Conservation (phyloP, 2,113 vertebrate species). For the Psilopogon haemacephalus region DNA sequence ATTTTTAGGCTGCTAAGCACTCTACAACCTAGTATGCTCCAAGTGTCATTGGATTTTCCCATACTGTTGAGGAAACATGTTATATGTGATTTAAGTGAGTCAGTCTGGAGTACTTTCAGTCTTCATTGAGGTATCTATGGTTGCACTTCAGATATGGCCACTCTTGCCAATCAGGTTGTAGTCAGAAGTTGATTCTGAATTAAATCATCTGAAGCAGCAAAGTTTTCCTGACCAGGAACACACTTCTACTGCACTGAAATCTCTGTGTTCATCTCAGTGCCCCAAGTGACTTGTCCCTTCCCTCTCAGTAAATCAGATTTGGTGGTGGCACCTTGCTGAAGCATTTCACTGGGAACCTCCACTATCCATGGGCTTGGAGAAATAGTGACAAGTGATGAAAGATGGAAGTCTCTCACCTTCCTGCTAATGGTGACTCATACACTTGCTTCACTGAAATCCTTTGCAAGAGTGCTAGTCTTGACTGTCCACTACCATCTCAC, state of each 20-base stretch:
- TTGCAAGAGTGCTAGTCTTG: neutral
- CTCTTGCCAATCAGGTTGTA: neutral
- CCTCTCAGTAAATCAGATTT: neutral
- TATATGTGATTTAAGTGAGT: neutral
- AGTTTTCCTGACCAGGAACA: neutral
- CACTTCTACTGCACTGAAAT: neutral
- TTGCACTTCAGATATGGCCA: neutral
- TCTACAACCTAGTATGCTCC: neutral
- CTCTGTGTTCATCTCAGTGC: rapidly evolving
- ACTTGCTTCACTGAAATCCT: rapidly evolving
- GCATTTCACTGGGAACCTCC: neutral
- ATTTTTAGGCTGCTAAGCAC: neutral
- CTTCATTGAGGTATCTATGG: neutral
- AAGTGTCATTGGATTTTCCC: neutral
- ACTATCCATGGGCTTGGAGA: neutral
- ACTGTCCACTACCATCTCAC: rapidly evolving
- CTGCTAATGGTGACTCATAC: neutral
- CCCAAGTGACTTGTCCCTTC: neutral
- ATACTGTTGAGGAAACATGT: rapidly evolving
- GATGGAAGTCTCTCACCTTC: neutral
- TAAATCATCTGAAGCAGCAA: neutral
- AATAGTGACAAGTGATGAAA: neutral
- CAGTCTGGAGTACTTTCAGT: neutral
- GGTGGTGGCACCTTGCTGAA: neutral
- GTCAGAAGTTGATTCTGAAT: neutral